Base-by-base conservation (phyloP, 2,113 vertebrate species). In the Stomatorhinus ivindoensis region DNA sequence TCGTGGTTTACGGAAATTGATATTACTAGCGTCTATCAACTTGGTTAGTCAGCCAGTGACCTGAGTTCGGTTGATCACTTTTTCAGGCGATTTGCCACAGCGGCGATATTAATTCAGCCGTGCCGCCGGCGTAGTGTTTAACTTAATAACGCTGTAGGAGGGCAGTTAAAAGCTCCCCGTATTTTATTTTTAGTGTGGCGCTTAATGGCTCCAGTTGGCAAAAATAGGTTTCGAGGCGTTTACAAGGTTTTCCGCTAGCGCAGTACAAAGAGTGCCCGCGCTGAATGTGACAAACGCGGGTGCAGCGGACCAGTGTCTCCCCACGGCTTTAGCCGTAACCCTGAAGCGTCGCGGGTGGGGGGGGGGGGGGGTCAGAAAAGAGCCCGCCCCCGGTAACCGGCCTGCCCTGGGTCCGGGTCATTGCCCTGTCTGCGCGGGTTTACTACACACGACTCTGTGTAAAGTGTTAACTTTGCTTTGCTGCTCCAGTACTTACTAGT, bases 171-270 rank as follows among this genome's bases (percentile, higher is more conserved):
- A 42, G 35, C 35, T 19, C 73, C 13, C 73, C 73, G 5, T 42
- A 42, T 42, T 80, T 80, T 80, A 80, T 80, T 80, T 80, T 80
- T 80, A 80, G 73, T 42, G 73, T 80, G 73, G 73, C 35, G 73
- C 73, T 42, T 42, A 42, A 42, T 80, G 73, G 73, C 31, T 80
- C 73, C 73, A 80, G 73, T 80, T 80, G 42, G 73, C 73, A 35
- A 19, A 80, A 69, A 69, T 69, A 69, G 61, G 61, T 69, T 69
- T 69, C 61, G 61, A 31, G n/a, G 61, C 61, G 61, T 69, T 69
- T 69, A 69, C 61, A 69, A 69, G 61, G n/a, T 69, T 69, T 27
- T 27, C 27, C n/a, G n/a, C 61, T 13, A 69, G 61, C 61, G 10
- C 61, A 11, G 61, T 69, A 69, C 61, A 31, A 27, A 31, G 61